These are phyloP conservation scores for Himalopsyche japonica DNA, from an alignment of 2,888 invertebrate genomes.

Conservation along the genomic window DNA sequence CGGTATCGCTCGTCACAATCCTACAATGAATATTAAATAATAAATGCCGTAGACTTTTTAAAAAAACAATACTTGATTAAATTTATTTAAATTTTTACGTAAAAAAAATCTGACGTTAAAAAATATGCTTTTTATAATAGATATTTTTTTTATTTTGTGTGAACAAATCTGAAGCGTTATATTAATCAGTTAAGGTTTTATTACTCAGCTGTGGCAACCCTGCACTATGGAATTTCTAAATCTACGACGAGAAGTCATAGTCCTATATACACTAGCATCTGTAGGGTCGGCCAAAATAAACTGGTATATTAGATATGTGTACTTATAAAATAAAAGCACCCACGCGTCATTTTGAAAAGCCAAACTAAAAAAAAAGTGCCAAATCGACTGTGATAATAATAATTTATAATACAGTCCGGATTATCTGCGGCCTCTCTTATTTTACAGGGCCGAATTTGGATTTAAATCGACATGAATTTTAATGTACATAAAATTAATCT, in stretches of 20 bases:
- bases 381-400: background rate
- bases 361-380: background rate
- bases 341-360: background rate
- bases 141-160: no score
- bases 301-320: background rate
- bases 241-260: background rate
- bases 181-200: no score
- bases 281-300: background rate
- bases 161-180: no score
- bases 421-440: background rate
- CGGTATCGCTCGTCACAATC: no score
- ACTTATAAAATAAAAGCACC: background rate
- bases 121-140: no score
- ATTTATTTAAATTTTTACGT: no score
- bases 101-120: no score
- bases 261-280: background rate
- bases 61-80: no score
- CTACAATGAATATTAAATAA: no score
- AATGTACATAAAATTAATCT: no score
- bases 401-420: background rate
- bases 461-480: no score
- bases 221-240: background rate
- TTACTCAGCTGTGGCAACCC: background rate
- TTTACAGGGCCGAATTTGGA: background rate
- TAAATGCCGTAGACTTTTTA: no score